phyloP scores from a whole-genome alignment of 2,113 vertebrate species.

The Xiphophorus maculatus region DNA sequence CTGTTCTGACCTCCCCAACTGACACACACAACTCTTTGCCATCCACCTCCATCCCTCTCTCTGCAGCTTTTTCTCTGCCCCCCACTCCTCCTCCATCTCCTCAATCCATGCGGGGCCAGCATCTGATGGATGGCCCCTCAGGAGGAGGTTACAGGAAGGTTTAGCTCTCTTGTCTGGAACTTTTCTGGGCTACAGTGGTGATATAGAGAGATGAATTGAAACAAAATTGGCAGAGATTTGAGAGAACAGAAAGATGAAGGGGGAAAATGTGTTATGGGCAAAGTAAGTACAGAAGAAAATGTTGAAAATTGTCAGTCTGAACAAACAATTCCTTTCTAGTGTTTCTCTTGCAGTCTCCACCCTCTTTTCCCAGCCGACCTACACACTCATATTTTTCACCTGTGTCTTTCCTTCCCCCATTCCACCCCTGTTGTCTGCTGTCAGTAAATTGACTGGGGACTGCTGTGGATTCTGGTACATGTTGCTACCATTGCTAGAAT shows the following conservation, averaged over 20 bases:
- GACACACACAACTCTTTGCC: constrained; percentile 39
- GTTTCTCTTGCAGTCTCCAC: constrained; percentile 22
- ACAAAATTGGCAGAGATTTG: constrained; percentile 47
- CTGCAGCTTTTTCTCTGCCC: constrained; percentile 38
- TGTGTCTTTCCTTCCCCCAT: constrained; percentile 33
- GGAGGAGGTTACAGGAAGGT: constrained; percentile 46
- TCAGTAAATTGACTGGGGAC: constrained; percentile 63
- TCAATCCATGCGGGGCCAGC: constrained; percentile 30
- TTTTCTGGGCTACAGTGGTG: constrained; percentile 21
- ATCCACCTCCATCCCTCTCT: constrained; percentile 47
- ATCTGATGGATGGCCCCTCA: constrained; percentile 66
- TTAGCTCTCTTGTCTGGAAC: constrained; percentile 47
- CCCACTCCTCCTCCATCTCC: constrained; percentile 1
- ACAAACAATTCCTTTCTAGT: constrained; percentile 16
- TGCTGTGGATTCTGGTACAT: constrained; percentile 60
- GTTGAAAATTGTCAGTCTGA: constrained; percentile 33
- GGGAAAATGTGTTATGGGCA: constrained; percentile 14
- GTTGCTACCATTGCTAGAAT: constrained; percentile 54
- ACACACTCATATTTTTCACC: constrained; percentile 48
- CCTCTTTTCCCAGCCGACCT: constrained; percentile 33
- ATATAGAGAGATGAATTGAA: constrained; percentile 37
- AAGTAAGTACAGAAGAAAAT: constrained; percentile 35
- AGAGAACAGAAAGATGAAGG: constrained; percentile 24
- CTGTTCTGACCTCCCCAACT: constrained; percentile 53
- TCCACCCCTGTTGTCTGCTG: constrained; percentile 58